These are phyloP conservation scores for Syrista parreyssii DNA, from an alignment of 2,888 invertebrate genomes.

Conservation along the genomic window DNA sequence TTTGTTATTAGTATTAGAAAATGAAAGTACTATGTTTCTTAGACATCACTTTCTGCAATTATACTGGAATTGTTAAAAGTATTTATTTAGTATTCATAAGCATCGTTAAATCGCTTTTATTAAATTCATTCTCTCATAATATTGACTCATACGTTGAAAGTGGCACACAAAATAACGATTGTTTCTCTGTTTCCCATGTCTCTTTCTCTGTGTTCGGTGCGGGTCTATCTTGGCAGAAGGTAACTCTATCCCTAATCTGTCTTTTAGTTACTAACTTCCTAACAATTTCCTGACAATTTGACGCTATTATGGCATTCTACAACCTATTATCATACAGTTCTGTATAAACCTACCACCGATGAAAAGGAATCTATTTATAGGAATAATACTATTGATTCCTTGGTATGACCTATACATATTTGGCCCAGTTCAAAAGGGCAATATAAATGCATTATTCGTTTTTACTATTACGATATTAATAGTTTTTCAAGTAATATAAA, in stretches of 20 bases:
- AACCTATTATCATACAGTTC: background rate
- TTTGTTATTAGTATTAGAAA: background rate
- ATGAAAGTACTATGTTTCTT: background rate
- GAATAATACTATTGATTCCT: background rate
- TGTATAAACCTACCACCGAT: background rate
- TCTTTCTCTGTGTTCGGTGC: conserved; percentile 65
- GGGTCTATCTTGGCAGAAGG: conserved; percentile 65
- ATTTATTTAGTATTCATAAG: background rate
- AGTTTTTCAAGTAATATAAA: background rate
- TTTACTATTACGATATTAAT: background rate
- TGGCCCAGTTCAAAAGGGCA: background rate
- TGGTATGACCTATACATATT: background rate
- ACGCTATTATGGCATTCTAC: background rate
- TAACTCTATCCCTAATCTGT: conserved; percentile 56
- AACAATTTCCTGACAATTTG: conserved; percentile 13
- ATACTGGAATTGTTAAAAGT: background rate
- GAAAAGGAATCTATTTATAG: conserved; percentile 2
- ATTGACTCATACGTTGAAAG: background rate
- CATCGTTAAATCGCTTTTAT: conserved; percentile 39
- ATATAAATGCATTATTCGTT: background rate
- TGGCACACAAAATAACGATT: conserved; percentile 48
- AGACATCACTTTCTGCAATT: background rate
- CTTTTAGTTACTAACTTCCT: conserved; percentile 16
- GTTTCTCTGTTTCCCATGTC: conserved; percentile 62
- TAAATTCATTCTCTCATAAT: conserved; percentile 42